Percentiles rank a stretch among this genome's conserved stretches.
Conservation (phyloP, 2,113 vertebrate species). For the Burhinus bistriatus region DNA sequence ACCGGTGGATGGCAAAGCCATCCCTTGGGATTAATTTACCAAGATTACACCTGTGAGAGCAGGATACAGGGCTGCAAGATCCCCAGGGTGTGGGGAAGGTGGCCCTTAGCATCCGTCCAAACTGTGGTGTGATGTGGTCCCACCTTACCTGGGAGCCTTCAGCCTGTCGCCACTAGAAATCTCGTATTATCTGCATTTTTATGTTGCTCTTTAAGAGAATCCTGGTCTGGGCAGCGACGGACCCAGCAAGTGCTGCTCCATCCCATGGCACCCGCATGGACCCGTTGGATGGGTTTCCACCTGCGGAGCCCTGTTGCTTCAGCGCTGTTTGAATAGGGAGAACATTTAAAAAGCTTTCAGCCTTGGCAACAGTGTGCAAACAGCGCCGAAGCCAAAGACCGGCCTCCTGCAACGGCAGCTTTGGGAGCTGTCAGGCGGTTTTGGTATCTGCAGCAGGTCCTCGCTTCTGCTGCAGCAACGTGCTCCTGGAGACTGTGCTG, state of each 20-base stretch:
- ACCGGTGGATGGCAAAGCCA: neutral
- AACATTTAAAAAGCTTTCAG: neutral
- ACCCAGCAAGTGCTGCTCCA: neutral
- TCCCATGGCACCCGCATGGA: neutral
- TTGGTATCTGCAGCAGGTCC: neutral
- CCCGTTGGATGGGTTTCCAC: constrained; percentile 70
- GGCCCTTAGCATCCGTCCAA: neutral
- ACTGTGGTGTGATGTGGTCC: neutral
- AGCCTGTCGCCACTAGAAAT: neutral
- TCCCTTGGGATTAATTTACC: neutral
- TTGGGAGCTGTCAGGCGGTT: neutral
- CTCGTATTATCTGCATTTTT: neutral
- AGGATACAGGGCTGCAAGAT: neutral
- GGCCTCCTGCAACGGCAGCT: neutral
- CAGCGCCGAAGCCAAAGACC: neutral
- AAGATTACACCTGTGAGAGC: neutral
- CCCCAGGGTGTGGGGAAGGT: neutral
- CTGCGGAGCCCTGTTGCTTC: constrained; percentile 27
- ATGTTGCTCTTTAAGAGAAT: neutral
- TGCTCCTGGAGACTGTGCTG: neutral
- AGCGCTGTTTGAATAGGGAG: neutral
- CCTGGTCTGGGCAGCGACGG: neutral
- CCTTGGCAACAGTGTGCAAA: neutral
- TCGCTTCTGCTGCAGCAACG: neutral
- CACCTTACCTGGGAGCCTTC: neutral